phyloP scores from a whole-genome alignment of 1,140 invertebrate species.

The Calosoma granatense region DNA sequence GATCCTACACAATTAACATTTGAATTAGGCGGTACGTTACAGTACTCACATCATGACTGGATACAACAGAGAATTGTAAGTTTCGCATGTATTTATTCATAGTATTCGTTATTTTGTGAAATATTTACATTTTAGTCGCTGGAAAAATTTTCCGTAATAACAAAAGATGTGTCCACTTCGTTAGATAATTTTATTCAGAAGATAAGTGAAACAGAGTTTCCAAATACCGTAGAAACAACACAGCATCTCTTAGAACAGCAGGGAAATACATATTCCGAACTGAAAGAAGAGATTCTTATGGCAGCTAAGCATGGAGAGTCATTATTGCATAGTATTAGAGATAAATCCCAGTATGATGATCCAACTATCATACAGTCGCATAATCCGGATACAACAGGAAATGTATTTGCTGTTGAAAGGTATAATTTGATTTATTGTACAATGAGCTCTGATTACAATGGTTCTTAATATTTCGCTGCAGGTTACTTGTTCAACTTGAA shows the following conservation, averaged over 20 bases:
- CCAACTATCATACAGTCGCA: conserved; percentile 43
- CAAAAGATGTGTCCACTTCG: conserved; percentile 74
- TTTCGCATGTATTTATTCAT: conserved; percentile 28
- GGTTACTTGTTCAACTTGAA: conserved; percentile 85
- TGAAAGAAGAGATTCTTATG: conserved; percentile 70
- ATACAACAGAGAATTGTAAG: conserved; percentile 91
- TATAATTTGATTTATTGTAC: too few species aligned
- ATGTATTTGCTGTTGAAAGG: conserved; percentile 88
- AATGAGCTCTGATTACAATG: conserved; percentile 12
- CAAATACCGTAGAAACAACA: conserved; percentile 70
- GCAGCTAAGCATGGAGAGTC: conserved; percentile 77
- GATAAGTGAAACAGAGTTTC: conserved; percentile 71
- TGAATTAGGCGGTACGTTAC: conserved; percentile 78
- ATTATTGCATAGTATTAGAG: conserved; percentile 58
- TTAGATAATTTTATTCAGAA: conserved; percentile 76
- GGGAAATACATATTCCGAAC: conserved; percentile 49
- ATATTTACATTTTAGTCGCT: conserved; percentile 56
- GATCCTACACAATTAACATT: conserved; percentile 75
- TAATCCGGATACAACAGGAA: conserved; percentile 61
- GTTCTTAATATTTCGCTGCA: conserved; percentile 37
- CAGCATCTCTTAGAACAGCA: conserved; percentile 57
- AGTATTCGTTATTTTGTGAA: conserved; percentile 31
- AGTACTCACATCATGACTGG: conserved; percentile 92
- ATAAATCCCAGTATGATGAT: conserved; percentile 41
- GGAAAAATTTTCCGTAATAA: conserved; percentile 87